A percentile compares a stretch with the other conserved stretches of the same genome.
phyloP scores from a whole-genome alignment of 2,113 vertebrate species.

The Holacanthus passer region DNA sequence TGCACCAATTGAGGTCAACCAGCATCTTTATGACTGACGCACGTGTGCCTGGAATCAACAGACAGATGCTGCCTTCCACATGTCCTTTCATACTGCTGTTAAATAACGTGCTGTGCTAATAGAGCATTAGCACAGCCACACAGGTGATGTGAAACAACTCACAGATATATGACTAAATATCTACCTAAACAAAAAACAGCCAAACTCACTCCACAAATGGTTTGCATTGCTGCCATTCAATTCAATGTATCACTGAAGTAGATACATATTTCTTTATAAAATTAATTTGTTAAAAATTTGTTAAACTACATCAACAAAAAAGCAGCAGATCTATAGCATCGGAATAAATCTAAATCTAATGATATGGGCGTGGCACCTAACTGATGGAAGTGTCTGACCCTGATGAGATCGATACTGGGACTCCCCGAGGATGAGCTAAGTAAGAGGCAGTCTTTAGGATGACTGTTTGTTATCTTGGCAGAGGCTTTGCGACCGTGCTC shows the following conservation, averaged over 20 bases:
- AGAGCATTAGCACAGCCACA: slow-evolving; percentile 53
- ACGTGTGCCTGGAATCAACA: slow-evolving; percentile 72
- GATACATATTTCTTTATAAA: no score
- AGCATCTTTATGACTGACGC: slow-evolving; percentile 63
- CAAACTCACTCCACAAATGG: neutral
- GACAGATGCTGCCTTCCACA: slow-evolving; percentile 67
- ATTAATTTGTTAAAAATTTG: no score
- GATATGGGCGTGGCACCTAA: neutral
- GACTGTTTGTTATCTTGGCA: slow-evolving; percentile 50
- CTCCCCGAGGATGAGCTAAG: slow-evolving; percentile 59
- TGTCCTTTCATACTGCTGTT: slow-evolving; percentile 40
- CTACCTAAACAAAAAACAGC: neutral
- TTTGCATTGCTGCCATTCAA: no score
- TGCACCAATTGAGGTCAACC: slow-evolving; percentile 76
- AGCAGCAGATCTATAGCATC: neutral
- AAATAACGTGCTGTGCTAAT: no score
- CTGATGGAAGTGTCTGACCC: neutral
- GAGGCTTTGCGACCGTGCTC: slow-evolving; percentile 29
- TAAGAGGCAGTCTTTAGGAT: slow-evolving; percentile 52
- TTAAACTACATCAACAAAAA: slow-evolving; percentile 2
- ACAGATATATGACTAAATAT: neutral
- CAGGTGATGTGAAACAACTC: neutral
- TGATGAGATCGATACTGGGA: slow-evolving; percentile 46
- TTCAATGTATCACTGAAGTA: neutral
- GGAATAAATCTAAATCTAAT: neutral